Evolutionary conservation across 1,140 invertebrate genomes (phyloP).

Genomic region (Euwallacea fornicatus): DNA sequence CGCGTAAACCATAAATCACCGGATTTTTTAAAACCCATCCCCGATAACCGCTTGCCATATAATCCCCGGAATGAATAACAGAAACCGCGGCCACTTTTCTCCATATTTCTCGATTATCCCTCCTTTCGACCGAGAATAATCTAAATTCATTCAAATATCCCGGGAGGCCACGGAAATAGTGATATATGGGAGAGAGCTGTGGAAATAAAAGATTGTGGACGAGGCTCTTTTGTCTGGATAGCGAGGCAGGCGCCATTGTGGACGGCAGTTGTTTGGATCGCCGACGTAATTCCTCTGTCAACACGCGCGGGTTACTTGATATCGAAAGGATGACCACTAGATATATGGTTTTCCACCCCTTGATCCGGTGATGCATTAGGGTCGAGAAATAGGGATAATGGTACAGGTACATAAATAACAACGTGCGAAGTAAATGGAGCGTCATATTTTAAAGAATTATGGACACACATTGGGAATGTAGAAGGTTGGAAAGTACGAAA

Average conservation of each 20-base stretch:
- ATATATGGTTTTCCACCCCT: slow-evolving; percentile 17
- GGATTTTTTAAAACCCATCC: background rate
- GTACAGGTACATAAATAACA: no score
- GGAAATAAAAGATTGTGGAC: slow-evolving; percentile 32
- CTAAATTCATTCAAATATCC: slow-evolving; percentile 35
- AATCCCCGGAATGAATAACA: slow-evolving; percentile 10
- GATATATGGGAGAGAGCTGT: slow-evolving; percentile 24
- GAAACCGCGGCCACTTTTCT: slow-evolving; percentile 32
- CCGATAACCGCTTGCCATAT: slow-evolving; percentile 18
- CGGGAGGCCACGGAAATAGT: slow-evolving; percentile 25
- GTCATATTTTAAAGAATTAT: no score
- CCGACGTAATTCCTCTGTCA: slow-evolving; percentile 34
- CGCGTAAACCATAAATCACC: no score
- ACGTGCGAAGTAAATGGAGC: no score
- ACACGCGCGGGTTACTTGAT: slow-evolving; percentile 34
- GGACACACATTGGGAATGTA: no score
- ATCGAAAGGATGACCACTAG: slow-evolving; percentile 33
- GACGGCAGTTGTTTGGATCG: slow-evolving; percentile 37
- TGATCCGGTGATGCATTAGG: slow-evolving; percentile 32
- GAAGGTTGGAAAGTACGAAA: no score
- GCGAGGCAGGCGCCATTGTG: slow-evolving; percentile 29
- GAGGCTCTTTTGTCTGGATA: slow-evolving; percentile 33
- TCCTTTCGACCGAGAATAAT: slow-evolving; percentile 31
- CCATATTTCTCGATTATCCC: slow-evolving; percentile 30
- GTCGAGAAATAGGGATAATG: slow-evolving; percentile 7